A percentile compares a stretch with the other conserved stretches of the same genome.
These are phyloP conservation scores for Drosophila yooni DNA, from an alignment of 2,888 invertebrate species.

Conservation along the genomic window DNA sequence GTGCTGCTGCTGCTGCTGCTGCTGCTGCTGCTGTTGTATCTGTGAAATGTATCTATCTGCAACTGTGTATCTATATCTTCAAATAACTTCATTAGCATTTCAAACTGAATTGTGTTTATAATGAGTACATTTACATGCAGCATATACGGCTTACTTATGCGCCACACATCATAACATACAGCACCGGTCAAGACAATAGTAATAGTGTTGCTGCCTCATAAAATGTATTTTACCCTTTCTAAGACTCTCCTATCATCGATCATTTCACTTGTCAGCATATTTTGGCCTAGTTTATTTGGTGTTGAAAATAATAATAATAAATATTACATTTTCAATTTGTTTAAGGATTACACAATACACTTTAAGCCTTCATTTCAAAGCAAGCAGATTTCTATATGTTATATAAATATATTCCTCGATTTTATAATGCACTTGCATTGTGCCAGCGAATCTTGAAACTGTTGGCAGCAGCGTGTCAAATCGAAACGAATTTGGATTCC, in stretches of 20 bases:
- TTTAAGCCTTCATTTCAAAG: background rate
- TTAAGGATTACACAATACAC: background rate
- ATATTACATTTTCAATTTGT: background rate
- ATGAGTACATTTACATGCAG: background rate
- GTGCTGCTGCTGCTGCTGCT: background rate
- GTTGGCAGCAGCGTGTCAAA: background rate
- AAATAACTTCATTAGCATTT: constrained; percentile 50
- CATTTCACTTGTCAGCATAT: background rate
- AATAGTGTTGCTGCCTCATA: background rate
- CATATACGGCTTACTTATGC: background rate
- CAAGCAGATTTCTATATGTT: background rate
- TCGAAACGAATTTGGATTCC: background rate
- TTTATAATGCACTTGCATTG: background rate
- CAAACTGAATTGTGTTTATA: background rate
- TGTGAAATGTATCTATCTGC: constrained; percentile 17
- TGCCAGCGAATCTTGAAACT: background rate
- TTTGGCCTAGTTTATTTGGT: background rate
- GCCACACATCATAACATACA: background rate
- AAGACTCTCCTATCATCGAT: background rate
- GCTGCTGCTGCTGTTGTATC: background rate
- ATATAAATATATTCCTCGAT: background rate
- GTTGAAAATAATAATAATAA: background rate
- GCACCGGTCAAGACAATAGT: background rate
- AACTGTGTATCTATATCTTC: constrained; percentile 9
- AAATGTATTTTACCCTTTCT: background rate